Percentiles rank a stretch among this genome's conserved stretches.
phyloP scores from a whole-genome alignment of 2,797 vertebrate species.

The Pogonophryne albipinna region DNA sequence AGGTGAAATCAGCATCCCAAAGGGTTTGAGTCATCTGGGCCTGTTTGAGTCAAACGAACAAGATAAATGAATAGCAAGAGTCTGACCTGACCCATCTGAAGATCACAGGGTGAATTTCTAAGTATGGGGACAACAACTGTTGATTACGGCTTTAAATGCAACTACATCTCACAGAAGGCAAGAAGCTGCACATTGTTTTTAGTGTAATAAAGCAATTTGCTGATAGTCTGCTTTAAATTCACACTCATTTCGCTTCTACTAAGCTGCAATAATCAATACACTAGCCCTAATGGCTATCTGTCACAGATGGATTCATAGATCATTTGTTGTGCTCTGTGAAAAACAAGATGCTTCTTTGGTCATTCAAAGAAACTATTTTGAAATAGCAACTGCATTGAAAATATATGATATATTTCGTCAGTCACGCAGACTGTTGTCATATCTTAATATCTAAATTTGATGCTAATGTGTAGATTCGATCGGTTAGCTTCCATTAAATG shows the following conservation, averaged over 20 bases:
- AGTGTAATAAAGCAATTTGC: background rate
- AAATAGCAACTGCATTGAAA: background rate
- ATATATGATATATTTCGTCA: background rate
- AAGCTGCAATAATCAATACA: background rate
- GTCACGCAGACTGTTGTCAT: background rate
- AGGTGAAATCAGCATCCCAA: constrained; percentile 14
- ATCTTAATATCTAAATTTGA: background rate
- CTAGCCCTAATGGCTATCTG: no score
- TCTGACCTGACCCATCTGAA: constrained; percentile 1
- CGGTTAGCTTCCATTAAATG: background rate
- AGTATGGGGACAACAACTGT: background rate
- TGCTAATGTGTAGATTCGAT: background rate
- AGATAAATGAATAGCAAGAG: background rate
- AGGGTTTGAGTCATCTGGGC: background rate
- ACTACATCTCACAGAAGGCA: background rate
- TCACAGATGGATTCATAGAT: no score
- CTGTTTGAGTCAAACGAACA: background rate
- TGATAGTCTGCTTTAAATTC: no score
- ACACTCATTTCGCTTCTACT: background rate
- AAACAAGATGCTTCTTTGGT: background rate
- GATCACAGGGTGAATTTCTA: background rate
- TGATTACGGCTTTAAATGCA: background rate
- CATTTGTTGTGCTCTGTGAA: no score
- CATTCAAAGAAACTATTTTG: background rate
- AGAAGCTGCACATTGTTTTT: background rate